Conservation (phyloP, 2,797 vertebrate species). For the Austrolebias charrua region DNA sequence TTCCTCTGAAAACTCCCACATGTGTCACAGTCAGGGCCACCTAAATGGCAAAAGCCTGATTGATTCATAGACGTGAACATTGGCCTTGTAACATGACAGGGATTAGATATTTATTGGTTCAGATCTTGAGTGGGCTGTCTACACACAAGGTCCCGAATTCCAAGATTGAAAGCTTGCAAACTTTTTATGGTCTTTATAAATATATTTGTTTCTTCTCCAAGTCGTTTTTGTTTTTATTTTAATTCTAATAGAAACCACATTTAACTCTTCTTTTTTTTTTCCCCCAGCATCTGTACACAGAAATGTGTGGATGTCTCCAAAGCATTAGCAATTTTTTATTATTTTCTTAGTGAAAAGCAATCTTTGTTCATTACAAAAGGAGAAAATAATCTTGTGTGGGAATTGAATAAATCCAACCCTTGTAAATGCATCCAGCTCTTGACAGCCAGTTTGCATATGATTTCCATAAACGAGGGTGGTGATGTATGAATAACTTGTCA, state of each 20-base stretch:
- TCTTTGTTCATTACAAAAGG: conserved; percentile 4
- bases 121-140: conserved; percentile 34
- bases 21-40: conserved; percentile 29
- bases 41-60: conserved; percentile 24
- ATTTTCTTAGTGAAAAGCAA: conserved; percentile 13
- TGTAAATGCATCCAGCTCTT: conserved; percentile 32
- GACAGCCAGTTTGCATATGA: conserved; percentile 55
- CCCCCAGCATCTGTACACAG: neutral
- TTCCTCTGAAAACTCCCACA: conserved; percentile 40
- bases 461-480: conserved; percentile 64
- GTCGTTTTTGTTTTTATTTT: neutral
- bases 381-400: conserved; percentile 24
- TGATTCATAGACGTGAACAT: conserved; percentile 45
- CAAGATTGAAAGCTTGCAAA: conserved; percentile 11
- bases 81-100: conserved; percentile 52
- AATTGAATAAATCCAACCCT: conserved; percentile 21
- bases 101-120: conserved; percentile 66
- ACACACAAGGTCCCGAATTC: conserved; percentile 37
- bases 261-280: neutral
- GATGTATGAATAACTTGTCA: conserved; percentile 66
- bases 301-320: conserved; percentile 2
- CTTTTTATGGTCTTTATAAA: neutral
- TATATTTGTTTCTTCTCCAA: neutral
- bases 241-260: neutral
- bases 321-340: conserved; percentile 13